Evolutionary conservation across 2,797 vertebrate species (phyloP), one percentile per base, ranked within the genome.

Genomic region (Ispidina lecontei): DNA sequence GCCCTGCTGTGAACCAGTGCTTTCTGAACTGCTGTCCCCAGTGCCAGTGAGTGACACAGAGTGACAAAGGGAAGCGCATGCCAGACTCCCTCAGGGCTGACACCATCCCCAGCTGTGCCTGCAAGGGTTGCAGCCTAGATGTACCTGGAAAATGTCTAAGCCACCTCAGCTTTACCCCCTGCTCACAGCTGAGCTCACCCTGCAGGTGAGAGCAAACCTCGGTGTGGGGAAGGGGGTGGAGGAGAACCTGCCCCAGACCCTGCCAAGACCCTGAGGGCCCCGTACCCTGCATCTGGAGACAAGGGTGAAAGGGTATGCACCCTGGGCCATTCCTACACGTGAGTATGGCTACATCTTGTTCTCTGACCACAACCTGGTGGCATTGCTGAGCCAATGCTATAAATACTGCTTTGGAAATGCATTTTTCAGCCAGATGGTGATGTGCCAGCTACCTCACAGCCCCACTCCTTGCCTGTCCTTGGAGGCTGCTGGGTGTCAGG

Each of bases 241-340:
- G 52, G 44, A 71, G 0, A 2, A 26, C 39, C n/a, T 55, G 22
- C 10, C 37, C 7, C 60, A 68, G 47, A 62, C 22, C 33, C 26
- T 75, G 12, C n/a, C 39, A 75, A 84, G 41, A 7, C 12, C 33
- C 43, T 1, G 1, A 55, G n/a, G 21, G 17, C 19, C 19, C 41
- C 0, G 0, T 23, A 71, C 2, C 12, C 28, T 9, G 7, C 17
- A 47, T 70, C 8, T 73, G 4, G 25, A 28, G 6, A 19, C 0
- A 3, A 76, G 3, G 14, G 6, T 7, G 18, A 72, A 69, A 15
- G 17, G 4, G 6, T 21, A 23, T 0, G 9, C 16, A 47, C 12
- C 25, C 19, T 5, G 9, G 12, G 33, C n/a, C 46, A 29, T 25
- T 67, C 21, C 22, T 73, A 35, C 44, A n/a, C 0, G 1, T 16